phyloP scores from a whole-genome alignment of 1,140 invertebrate species.

The Trachelipus rathkii region DNA sequence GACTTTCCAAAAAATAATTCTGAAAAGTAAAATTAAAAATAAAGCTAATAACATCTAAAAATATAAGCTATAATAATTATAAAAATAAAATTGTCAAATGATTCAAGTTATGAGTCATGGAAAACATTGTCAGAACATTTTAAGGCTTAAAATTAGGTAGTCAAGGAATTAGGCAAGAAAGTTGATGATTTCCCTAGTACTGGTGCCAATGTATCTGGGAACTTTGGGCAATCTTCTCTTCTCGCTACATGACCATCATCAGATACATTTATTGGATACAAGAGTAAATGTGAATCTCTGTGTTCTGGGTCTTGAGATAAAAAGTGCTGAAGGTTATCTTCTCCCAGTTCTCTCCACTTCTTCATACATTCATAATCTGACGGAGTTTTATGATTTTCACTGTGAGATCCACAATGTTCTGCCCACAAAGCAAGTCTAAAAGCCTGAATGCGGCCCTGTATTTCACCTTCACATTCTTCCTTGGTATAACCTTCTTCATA shows the following conservation, averaged over 20 bases:
- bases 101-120: no score
- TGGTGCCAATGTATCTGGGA: slow-evolving; percentile 45
- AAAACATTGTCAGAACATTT: not conserved
- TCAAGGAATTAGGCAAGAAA: slow-evolving; percentile 44
- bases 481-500: slow-evolving; percentile 43
- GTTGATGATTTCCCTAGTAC: slow-evolving; percentile 39
- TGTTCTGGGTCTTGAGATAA: slow-evolving; percentile 38
- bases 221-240: slow-evolving; percentile 40
- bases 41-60: no score
- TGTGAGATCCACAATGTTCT: slow-evolving; percentile 42
- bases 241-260: slow-evolving; percentile 37
- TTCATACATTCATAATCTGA: slow-evolving; percentile 39
- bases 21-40: no score
- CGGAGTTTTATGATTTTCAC: slow-evolving; percentile 39
- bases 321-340: slow-evolving; percentile 40
- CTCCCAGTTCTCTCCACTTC: slow-evolving; percentile 34
- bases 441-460: slow-evolving; percentile 40
- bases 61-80: no score
- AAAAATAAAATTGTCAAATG: no score
- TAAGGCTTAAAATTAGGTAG: slow-evolving; percentile 26
- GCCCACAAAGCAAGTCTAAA: slow-evolving; percentile 46
- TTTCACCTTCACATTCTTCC: slow-evolving; percentile 38
- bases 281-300: slow-evolving; percentile 45
- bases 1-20: no score
- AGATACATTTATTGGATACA: slow-evolving; percentile 42